Evolutionary conservation across 1,140 invertebrate species (phyloP).

Genomic region (Dendroctonus valens): DNA sequence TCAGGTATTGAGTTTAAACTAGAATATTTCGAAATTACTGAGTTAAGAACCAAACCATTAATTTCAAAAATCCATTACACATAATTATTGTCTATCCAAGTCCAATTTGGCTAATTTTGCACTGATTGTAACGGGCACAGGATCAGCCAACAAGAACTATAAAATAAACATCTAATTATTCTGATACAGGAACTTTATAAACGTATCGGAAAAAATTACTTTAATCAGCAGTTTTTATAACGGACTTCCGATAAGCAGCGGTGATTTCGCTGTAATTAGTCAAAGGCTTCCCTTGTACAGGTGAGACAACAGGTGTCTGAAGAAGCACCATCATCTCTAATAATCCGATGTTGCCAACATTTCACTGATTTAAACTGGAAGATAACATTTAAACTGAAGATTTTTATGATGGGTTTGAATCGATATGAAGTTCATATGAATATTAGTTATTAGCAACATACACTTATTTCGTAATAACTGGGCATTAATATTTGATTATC

Average conservation of each 20-base stretch:
- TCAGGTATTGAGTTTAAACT: no score
- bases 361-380: no score
- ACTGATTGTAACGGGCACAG: background rate
- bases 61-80: background rate
- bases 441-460: no score
- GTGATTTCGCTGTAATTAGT: slow-evolving; percentile 23
- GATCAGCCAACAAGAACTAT: background rate
- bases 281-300: slow-evolving; percentile 21
- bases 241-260: slow-evolving; percentile 27
- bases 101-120: background rate
- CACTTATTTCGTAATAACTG: no score
- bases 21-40: background rate
- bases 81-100: background rate
- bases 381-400: no score
- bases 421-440: no score
- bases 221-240: slow-evolving; percentile 12
- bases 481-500: no score
- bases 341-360: slow-evolving; percentile 14
- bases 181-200: no score
- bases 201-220: background rate
- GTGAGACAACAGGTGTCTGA: slow-evolving; percentile 28
- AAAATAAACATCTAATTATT: background rate
- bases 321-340: slow-evolving; percentile 17
- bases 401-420: no score
- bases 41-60: background rate